phyloP scores from a whole-genome alignment of 2,888 invertebrate species.

The Melolontha melolontha region DNA sequence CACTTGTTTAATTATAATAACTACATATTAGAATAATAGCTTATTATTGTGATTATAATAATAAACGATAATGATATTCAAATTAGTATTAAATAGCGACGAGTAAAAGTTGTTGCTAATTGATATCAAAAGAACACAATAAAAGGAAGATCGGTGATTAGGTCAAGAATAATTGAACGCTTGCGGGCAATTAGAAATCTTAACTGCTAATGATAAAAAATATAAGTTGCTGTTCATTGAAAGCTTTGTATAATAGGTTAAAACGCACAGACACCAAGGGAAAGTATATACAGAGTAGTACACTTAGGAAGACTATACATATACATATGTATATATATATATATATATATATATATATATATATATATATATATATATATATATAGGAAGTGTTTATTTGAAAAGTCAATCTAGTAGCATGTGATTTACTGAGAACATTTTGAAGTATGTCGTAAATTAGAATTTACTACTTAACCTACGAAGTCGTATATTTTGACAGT shows the following conservation, averaged over 20 bases:
- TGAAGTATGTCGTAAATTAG: too few relatives aligned
- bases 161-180: slow-evolving; percentile 14
- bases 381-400: too few relatives aligned
- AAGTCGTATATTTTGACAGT: too few relatives aligned
- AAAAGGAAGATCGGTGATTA: slow-evolving; percentile 13
- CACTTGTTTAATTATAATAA: too few relatives aligned
- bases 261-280: slow-evolving; percentile 15
- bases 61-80: neutral
- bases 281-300: slow-evolving; percentile 10
- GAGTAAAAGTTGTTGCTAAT: slow-evolving; percentile 29
- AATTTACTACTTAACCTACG: too few relatives aligned
- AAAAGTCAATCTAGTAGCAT: too few relatives aligned
- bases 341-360: slow-evolving; percentile 33
- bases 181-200: slow-evolving; percentile 26
- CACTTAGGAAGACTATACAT: neutral
- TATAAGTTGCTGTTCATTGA: slow-evolving; percentile 27
- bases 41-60: too few relatives aligned
- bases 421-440: too few relatives aligned
- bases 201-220: slow-evolving; percentile 5
- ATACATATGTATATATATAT: slow-evolving; percentile 37
- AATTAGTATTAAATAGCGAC: slow-evolving; percentile 4
- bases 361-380: too few relatives aligned
- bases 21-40: too few relatives aligned
- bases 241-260: slow-evolving; percentile 25
- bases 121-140: slow-evolving; percentile 10